Conservation (phyloP, 2,888 invertebrate genomes). For the Leptinotarsa tumamoca region DNA sequence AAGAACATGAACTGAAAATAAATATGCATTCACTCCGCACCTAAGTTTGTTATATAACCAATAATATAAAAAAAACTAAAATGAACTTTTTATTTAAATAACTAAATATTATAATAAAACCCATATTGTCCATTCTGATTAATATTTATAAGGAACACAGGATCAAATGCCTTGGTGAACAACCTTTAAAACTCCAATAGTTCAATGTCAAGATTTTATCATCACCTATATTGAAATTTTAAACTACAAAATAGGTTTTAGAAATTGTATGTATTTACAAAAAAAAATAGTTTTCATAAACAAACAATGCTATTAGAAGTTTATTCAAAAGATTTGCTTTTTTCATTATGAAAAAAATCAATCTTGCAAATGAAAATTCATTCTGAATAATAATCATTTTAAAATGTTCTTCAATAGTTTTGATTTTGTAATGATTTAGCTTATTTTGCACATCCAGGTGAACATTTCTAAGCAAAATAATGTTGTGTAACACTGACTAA, state of each 20-base stretch:
- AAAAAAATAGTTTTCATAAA: background rate
- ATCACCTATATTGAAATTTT: background rate
- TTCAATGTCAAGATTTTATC: conserved; percentile 1
- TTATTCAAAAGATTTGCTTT: conserved; percentile 2
- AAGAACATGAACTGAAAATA: conserved; percentile 9
- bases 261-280: background rate
- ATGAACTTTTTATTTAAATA: conserved; percentile 6
- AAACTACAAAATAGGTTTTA: background rate
- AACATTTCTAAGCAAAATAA: background rate
- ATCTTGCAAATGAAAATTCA: background rate
- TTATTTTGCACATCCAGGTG: conserved; percentile 5
- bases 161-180: conserved; percentile 41
- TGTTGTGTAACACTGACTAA: background rate
- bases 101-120: conserved; percentile 30
- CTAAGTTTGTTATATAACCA: conserved; percentile 12
- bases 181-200: background rate
- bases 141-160: conserved; percentile 44
- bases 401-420: background rate
- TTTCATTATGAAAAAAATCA: background rate
- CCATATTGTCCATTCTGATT: conserved; percentile 39
- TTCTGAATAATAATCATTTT: background rate
- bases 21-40: conserved; percentile 17
- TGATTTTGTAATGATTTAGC: background rate
- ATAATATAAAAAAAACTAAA: conserved; percentile 16
- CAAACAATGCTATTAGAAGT: background rate